Evolutionary conservation across 2,797 vertebrate species (phyloP), one percentile per base, ranked within the genome.

Genomic region (Chromobotia macracanthus): DNA sequence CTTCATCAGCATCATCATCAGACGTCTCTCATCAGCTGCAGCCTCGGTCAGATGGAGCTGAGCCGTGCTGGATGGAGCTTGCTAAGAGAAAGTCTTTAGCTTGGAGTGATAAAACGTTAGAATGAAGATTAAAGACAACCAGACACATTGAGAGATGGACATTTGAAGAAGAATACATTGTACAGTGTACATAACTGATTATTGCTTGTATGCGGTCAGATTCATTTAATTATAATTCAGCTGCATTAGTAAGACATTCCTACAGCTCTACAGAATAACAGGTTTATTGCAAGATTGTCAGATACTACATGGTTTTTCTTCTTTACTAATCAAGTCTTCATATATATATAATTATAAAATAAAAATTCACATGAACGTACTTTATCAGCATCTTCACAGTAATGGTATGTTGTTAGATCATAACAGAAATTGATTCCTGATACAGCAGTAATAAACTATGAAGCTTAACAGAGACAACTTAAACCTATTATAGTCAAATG

Each of bases 21-120:
- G 75, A 69, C 15, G 5, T 38, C 44, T 41, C 41, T 76, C 72
- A 53, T 23, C 76, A 72, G 25, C 81, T 85, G 23, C 80, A 64
- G 53, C 19, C 83, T 21, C 25, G 71, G 0, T 82, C 90, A 65
- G 88, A 87, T 44, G 41, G 83, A 0, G 88, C 87, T 58, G 90
- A 95, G 85, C 95, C 95, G 0, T 94, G 86, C 0, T 96, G 95
- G 95, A 94, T 96, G 95, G 95, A 96, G 87, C 92, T 96, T 23
- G 95, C 95, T 81, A 95, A 95, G 87, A 96, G 95, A 88, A 96
- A 96, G 80, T 94, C 95, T 0, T 93, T 95, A 83, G 95, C 95
- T 13, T 96, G 95, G 95, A 95, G 89, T 6, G 95, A 95, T 78
- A 96, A 92, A 91, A 91, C 93, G 16, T 68, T 84, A 81, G 86